A percentile compares a stretch with the other conserved stretches of the same genome.
Conservation (phyloP, 2,113 vertebrate species). For the Trogon melanurus region DNA sequence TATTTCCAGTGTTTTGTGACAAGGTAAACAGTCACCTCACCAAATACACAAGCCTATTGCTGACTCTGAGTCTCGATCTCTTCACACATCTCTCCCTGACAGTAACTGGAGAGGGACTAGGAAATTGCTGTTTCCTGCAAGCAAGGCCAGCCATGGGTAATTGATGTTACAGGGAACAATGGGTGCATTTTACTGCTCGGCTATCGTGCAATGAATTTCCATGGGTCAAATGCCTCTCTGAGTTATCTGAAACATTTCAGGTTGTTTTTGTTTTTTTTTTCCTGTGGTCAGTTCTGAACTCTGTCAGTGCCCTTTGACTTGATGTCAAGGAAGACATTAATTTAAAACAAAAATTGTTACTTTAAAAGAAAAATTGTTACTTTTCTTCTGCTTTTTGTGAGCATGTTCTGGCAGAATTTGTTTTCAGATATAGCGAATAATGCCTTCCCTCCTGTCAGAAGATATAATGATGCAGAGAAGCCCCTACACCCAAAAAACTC, state of each 20-base stretch:
- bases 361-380: background rate
- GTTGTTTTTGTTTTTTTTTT: background rate
- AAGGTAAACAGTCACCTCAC: fast-evolving
- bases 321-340: background rate
- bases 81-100: background rate
- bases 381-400: background rate
- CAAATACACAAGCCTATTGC: background rate
- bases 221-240: background rate
- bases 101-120: background rate
- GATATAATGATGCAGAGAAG: background rate
- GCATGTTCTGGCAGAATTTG: background rate
- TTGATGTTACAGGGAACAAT: background rate
- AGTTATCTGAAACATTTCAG: background rate
- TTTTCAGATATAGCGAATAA: background rate
- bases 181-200: background rate
- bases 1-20: background rate
- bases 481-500: background rate
- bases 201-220: background rate
- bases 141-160: background rate
- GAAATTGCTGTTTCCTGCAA: constrained; percentile 25
- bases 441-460: background rate
- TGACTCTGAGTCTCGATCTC: background rate
- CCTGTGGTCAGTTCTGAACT: background rate
- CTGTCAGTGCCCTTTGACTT: background rate
- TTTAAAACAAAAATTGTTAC: background rate